phyloP scores from a whole-genome alignment of 2,888 invertebrate genomes.

The Microplitis deprimator region DNA sequence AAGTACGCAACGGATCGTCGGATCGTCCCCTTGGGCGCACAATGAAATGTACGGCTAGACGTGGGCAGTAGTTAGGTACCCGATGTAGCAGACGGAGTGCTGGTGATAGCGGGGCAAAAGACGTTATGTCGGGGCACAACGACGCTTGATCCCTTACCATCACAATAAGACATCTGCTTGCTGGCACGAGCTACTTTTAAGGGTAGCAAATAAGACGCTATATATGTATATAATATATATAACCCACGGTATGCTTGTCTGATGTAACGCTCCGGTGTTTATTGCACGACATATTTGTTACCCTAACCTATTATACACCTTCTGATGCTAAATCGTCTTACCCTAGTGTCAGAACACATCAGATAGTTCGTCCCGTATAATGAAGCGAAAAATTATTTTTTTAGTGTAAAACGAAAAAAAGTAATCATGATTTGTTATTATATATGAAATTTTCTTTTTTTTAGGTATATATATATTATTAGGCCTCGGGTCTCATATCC shows the following conservation, averaged over 20 bases:
- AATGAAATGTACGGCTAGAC: conserved; percentile 15
- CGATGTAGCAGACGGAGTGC: conserved; percentile 45
- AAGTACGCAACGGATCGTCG: conserved; percentile 20
- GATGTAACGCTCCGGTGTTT: background rate
- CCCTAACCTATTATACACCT: conserved; percentile 31
- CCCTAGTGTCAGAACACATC: too few species aligned
- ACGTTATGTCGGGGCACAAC: conserved; percentile 58
- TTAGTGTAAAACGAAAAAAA: too few species aligned
- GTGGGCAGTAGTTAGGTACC: conserved; percentile 27
- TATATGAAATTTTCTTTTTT: too few species aligned
- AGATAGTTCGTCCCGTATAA: too few species aligned
- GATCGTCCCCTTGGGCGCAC: conserved; percentile 17
- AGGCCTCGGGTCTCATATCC: too few species aligned
- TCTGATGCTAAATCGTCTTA: conserved; percentile 32
- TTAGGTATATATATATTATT: too few species aligned
- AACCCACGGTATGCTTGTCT: background rate
- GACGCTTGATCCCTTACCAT: conserved; percentile 64
- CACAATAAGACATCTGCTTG: conserved; percentile 68
- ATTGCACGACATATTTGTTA: background rate
- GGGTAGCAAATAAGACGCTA: conserved; percentile 53
- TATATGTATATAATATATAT: conserved; percentile 56
- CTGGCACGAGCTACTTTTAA: conserved; percentile 61
- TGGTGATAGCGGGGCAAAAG: conserved; percentile 52
- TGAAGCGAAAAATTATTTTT: too few species aligned
- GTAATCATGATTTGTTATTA: too few species aligned